These are phyloP conservation scores for Diabrotica virgifera DNA, from an alignment of 1,140 invertebrate species.

Conservation along the genomic window DNA sequence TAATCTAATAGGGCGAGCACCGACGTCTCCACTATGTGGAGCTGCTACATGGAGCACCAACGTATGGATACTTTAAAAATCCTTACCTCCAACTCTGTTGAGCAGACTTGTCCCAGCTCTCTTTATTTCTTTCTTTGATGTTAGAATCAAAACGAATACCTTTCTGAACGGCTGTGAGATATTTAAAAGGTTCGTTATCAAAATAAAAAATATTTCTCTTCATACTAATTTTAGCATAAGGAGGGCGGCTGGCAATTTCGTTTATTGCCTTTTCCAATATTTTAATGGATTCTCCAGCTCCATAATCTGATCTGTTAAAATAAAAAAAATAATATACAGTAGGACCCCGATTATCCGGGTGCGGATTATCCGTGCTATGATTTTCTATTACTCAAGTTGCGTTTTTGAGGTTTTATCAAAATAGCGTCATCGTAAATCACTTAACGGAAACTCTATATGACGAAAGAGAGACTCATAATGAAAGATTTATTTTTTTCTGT, in stretches of 20 bases:
- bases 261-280: constrained; percentile 25
- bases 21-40: no score
- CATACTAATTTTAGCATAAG: constrained; percentile 27
- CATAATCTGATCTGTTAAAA: constrained; percentile 40
- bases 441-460: no score
- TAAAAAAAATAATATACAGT: no score
- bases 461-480: no score
- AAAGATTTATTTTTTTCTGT: no score
- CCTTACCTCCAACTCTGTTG: constrained; percentile 37
- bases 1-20: no score
- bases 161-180: constrained; percentile 33
- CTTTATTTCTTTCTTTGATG: constrained; percentile 23
- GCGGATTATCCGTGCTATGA: no score
- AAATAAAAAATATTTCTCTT: constrained; percentile 39
- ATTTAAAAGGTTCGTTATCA: constrained; percentile 42
- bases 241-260: constrained; percentile 27
- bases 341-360: no score
- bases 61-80: not conserved
- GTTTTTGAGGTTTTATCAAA: no score
- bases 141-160: constrained; percentile 27
- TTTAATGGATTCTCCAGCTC: constrained; percentile 33
- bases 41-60: no score
- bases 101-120: constrained; percentile 38
- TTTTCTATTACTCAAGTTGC: no score
- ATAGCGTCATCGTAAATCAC: no score